Percentiles rank a stretch among this genome's conserved stretches.
phyloP scores from a whole-genome alignment of 2,113 vertebrate species.

The Hippotragus niger region DNA sequence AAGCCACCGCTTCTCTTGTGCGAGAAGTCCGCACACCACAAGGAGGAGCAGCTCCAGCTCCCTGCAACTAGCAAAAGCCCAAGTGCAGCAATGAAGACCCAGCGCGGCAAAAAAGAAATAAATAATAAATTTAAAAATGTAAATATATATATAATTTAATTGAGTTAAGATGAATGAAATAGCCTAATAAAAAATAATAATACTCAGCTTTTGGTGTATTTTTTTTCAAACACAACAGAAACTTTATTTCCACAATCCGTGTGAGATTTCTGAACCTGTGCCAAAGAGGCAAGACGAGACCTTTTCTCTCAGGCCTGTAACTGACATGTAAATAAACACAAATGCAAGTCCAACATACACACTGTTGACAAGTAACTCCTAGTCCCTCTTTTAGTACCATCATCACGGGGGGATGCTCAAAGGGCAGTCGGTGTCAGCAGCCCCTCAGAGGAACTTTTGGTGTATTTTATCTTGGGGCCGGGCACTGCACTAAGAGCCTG shows the following conservation, averaged over 20 bases:
- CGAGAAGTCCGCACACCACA: not conserved
- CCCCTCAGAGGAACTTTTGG: not conserved
- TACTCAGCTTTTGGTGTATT: not conserved
- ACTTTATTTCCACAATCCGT: conserved; percentile 27
- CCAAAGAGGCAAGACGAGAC: not conserved
- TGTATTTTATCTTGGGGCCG: not conserved
- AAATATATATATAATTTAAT: not conserved
- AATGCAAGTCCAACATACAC: not conserved
- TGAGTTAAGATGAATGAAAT: not conserved
- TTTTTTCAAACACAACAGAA: not conserved
- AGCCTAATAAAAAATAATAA: not conserved
- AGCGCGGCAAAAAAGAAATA: not conserved
- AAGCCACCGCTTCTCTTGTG: fast-evolving
- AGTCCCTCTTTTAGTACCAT: fast-evolving
- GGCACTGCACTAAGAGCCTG: not conserved
- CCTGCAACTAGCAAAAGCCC: not conserved
- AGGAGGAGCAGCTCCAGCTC: not conserved
- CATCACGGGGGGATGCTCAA: fast-evolving
- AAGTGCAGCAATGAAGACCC: not conserved
- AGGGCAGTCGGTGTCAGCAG: fast-evolving
- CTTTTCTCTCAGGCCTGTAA: not conserved
- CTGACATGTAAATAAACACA: not conserved
- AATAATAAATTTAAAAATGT: no score
- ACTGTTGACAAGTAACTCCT: not conserved
- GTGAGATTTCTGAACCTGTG: not conserved